Conservation (phyloP, 2,888 invertebrate genomes). For the Nysson spinosus region DNA sequence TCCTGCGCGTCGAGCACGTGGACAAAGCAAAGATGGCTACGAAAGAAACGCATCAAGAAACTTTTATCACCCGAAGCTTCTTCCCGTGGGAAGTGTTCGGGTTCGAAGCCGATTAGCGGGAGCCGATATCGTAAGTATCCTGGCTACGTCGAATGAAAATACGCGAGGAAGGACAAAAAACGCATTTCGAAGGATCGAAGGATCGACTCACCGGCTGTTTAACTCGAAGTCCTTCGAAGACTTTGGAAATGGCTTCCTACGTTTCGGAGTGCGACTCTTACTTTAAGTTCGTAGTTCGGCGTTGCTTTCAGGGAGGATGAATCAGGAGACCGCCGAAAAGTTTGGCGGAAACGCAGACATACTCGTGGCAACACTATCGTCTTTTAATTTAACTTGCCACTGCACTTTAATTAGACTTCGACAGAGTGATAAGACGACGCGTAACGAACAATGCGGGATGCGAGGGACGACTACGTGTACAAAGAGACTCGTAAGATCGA, state of each 20-base stretch:
- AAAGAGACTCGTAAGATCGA: too few relatives aligned
- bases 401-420: constrained; percentile 76
- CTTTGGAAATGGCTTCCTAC: constrained; percentile 46
- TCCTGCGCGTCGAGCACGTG: constrained; percentile 8
- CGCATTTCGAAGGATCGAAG: too few relatives aligned
- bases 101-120: constrained; percentile 40
- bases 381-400: constrained; percentile 76
- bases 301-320: constrained; percentile 36
- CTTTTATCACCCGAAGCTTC: constrained; percentile 31
- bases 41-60: constrained; percentile 29
- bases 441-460: constrained; percentile 63
- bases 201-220: constrained; percentile 41
- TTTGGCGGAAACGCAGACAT: constrained; percentile 23
- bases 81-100: constrained; percentile 11
- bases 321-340: constrained; percentile 19
- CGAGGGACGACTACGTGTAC: constrained; percentile 22
- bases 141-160: constrained; percentile 21
- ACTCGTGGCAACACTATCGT: constrained; percentile 73
- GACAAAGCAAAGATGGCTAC: constrained; percentile 7
- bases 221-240: constrained; percentile 52
- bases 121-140: constrained; percentile 39
- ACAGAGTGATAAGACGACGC: constrained; percentile 66
- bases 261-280: constrained; percentile 44
- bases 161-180: constrained; percentile 18
- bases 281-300: too few relatives aligned